Evolutionary conservation across 1,140 invertebrate genomes (phyloP).

Genomic region (Leptopilina clavipes): DNA sequence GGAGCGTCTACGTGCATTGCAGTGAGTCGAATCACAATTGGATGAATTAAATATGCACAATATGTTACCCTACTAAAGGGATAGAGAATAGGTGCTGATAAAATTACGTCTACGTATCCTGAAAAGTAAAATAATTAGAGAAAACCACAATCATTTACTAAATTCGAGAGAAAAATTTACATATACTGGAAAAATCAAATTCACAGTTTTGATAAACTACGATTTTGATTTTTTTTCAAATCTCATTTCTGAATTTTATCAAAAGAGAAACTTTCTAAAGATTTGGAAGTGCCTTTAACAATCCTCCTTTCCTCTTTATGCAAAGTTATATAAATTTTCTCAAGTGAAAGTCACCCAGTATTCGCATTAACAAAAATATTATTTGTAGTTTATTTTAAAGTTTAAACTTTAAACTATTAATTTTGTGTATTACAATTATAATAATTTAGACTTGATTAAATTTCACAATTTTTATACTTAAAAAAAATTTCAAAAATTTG

Average conservation of each 20-base stretch:
- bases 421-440: background rate
- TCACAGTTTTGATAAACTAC: too few relatives aligned
- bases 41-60: conserved; percentile 88
- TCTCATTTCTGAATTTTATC: background rate
- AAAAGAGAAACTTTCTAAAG: background rate
- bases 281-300: conserved; percentile 6
- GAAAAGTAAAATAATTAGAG: conserved; percentile 54
- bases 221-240: background rate
- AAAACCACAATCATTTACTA: too few relatives aligned
- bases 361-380: background rate
- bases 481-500: too few relatives aligned
- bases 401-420: background rate
- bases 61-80: conserved; percentile 90
- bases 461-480: too few relatives aligned
- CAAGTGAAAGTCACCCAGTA: background rate
- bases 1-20: conserved; percentile 86
- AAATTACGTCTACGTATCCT: conserved; percentile 83
- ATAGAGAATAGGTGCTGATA: conserved; percentile 86
- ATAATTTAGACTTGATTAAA: too few relatives aligned
- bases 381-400: background rate
- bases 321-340: conserved; percentile 15
- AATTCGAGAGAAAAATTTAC: too few relatives aligned
- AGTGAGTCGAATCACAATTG: conserved; percentile 84
- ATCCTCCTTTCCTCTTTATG: conserved; percentile 3
- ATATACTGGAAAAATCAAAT: too few relatives aligned